Evolutionary conservation across 2,113 vertebrate species (phyloP), one percentile per base, ranked within the genome.

Genomic region (Oryzias melastigma): DNA sequence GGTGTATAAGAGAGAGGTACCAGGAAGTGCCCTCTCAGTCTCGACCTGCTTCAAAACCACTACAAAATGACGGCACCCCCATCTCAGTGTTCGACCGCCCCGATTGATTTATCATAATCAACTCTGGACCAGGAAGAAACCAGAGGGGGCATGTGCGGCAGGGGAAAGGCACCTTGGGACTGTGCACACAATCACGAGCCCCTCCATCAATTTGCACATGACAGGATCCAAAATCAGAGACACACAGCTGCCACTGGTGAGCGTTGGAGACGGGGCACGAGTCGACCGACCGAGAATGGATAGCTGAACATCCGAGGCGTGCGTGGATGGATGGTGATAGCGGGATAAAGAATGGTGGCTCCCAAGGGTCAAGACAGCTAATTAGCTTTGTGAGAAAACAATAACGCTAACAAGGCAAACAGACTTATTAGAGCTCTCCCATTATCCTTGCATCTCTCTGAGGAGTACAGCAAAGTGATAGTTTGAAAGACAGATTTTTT

Each of bases 101-200:
- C 65, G 66, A 91, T 91, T 92, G 91, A 92, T 91, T 91, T 90
- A 89, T 86, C 68, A 81, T 88, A 88, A 91, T 91, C 89, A 91
- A 85, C 83, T 86, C 82, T 75, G 82, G 84, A 72, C 73, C 87
- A 84, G 85, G 79, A 88, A 83, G 83, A 82, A 85, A 89, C 82
- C 44, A 41, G 74, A 84, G 77, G 86, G 87, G 82, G 80, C 87
- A 78, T 77, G 76, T 78, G 83, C 55, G 27, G 71, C 43, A 8
- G 63, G 63, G 83, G 87, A 92, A 91, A 91, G 91, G 91, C 91
- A 92, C 91, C 89, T 92, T 91, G 89, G 90, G 91, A 90, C 79
- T 73, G 79, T 73, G 64, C 83, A 90, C 84, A 90, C 89, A 90
- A 88, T 85, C 87, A 86, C 79, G 62, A 81, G 77, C 73, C 78